phyloP scores from a whole-genome alignment of 1,140 invertebrate genomes.

The Hycleus cichorii region DNA sequence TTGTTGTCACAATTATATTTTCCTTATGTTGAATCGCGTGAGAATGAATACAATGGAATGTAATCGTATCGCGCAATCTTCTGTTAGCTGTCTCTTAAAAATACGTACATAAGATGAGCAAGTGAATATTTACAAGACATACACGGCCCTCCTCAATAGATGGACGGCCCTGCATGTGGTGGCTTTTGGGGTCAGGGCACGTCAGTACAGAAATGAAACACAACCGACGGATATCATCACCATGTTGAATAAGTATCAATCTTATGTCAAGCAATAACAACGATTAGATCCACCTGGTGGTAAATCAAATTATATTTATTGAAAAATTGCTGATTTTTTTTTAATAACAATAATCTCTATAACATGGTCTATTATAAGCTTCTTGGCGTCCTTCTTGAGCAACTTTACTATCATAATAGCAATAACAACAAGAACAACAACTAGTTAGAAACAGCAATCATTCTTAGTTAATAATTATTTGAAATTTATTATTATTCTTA shows the following conservation, averaged over 20 bases:
- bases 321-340: too few relatives aligned
- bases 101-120: constrained; percentile 10
- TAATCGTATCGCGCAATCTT: constrained; percentile 17
- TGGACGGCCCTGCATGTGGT: constrained; percentile 25
- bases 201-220: constrained; percentile 6
- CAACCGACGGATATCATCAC: constrained; percentile 10
- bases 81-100: constrained; percentile 16
- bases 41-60: constrained; percentile 14
- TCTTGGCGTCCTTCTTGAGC: too few relatives aligned
- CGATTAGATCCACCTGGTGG: too few relatives aligned
- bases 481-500: too few relatives aligned
- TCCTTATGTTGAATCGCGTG: constrained; percentile 2
- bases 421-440: too few relatives aligned
- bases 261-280: constrained; percentile 23
- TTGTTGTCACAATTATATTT: too few relatives aligned
- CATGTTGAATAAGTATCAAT: constrained; percentile 29
- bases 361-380: too few relatives aligned
- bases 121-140: constrained; percentile 10
- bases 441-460: too few relatives aligned
- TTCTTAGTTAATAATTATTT: too few relatives aligned
- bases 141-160: constrained; percentile 18
- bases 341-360: too few relatives aligned
- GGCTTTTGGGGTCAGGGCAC: constrained; percentile 23
- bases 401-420: too few relatives aligned
- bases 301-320: too few relatives aligned